Conservation (phyloP, 2,113 vertebrate genomes). For the Noturus placidus region DNA sequence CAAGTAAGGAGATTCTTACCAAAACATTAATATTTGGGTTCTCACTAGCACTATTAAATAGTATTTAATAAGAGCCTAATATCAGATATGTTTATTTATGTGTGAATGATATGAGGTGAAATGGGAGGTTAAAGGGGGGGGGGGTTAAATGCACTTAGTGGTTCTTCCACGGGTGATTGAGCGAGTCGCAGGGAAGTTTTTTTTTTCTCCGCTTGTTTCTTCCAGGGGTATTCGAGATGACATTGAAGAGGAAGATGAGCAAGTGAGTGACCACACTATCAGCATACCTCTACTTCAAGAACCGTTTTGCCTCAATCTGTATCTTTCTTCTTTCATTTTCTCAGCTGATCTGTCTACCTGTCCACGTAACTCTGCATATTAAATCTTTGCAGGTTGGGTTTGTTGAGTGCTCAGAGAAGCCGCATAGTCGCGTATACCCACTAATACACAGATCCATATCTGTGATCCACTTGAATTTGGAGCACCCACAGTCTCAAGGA, state of each 20-base stretch:
- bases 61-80: not conserved
- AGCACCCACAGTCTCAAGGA: not conserved
- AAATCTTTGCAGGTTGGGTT: not conserved
- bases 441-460: not conserved
- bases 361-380: not conserved
- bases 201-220: slow-evolving; percentile 97
- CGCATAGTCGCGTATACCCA: not conserved
- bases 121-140: not conserved
- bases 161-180: slow-evolving; percentile 83
- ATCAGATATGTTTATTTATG: not conserved
- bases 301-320: slow-evolving; percentile 29
- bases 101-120: not conserved
- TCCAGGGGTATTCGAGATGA: slow-evolving; percentile 99
- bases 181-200: slow-evolving; percentile 99
- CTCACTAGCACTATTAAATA: not conserved
- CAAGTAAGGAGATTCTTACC: slow-evolving; percentile 85
- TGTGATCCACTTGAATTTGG: not conserved
- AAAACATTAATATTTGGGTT: not conserved
- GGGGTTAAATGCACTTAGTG: slow-evolving; percentile 59
- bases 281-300: slow-evolving; percentile 35
- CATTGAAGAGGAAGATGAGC: slow-evolving; percentile 99
- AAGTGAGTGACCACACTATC: slow-evolving; percentile 94
- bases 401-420: not conserved
- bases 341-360: not conserved
- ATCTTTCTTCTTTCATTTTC: slow-evolving; percentile 6